Evolutionary conservation across 2,888 invertebrate genomes (phyloP).

Genomic region (Troilus luridus): DNA sequence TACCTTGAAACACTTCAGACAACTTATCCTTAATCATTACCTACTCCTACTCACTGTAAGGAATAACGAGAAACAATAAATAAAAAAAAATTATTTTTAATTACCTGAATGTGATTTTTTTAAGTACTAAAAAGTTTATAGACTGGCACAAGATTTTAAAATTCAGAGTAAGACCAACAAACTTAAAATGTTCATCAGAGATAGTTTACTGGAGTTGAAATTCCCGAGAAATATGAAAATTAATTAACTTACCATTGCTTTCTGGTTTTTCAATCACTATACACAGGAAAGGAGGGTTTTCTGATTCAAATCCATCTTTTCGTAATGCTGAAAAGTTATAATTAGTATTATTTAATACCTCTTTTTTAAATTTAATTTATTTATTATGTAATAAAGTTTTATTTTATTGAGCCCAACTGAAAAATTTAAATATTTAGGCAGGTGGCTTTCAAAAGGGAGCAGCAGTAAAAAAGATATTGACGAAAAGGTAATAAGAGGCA

Average conservation of each 20-base stretch:
- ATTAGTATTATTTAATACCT: not conserved
- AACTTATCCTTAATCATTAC: no score
- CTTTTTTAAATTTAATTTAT: not conserved
- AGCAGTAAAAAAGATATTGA: no score
- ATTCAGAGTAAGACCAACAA: not conserved
- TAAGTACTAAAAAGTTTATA: no score
- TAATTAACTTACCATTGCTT: not conserved
- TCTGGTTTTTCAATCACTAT: constrained; percentile 77
- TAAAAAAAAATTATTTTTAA: no score
- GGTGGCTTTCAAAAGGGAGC: no score
- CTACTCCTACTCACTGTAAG: no score
- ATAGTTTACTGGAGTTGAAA: not conserved
- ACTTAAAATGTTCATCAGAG: not conserved
- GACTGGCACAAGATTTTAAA: not conserved
- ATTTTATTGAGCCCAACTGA: no score
- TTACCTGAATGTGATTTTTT: no score
- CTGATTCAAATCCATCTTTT: constrained; percentile 79
- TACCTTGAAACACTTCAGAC: no score
- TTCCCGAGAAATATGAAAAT: not conserved
- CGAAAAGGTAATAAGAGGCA: no score
- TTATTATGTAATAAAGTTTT: not conserved
- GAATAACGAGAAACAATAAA: no score
- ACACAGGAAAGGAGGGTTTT: constrained; percentile 78
- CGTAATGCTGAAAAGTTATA: constrained; percentile 73
- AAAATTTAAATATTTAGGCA: no score